Evolutionary conservation across 2,113 vertebrate species (phyloP), one percentile per base, ranked within the genome.

Genomic region (Oncorhynchus keta): DNA sequence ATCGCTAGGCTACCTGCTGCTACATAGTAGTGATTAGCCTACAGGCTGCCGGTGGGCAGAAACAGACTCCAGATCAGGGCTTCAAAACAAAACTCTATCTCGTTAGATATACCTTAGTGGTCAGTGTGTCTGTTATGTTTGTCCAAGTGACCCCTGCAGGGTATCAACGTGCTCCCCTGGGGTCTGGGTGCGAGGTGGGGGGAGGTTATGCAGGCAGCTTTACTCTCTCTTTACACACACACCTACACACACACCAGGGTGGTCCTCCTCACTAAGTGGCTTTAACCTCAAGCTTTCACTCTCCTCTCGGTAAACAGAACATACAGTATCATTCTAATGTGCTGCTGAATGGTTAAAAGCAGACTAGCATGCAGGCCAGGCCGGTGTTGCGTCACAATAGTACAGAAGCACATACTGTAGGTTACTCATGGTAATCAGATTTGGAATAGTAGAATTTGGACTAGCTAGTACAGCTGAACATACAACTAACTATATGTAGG

Each of bases 281-380:
- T 84, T 86, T 83, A 78, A 84, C 81, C 67, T 76, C 85, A 80
- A 73, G 79, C 79, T 86, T 88, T 84, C 79, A 80, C 80, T 85
- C 78, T 76, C 78, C 79, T 81, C 82, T 59, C 80, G 74, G 77
- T 81, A 90, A 91, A 90, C 78, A 65, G 4, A 67, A 35, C 65
- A 57, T 81, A 89, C 86, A 82, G 82, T 85, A 85, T 83, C 81
- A 83, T 87, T 89, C 83, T 87, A 64, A 68, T 75, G 13, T 66
- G 72, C 73, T 70, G 85, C 76, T 75, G 82, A 75, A 28, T 76
- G 74, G 66, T 87, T 83, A 81, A 84, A 86, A 76, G 69, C 76
- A 76, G 77, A 70, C 80, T 65, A 20, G 30, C 13, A 72, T 69
- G 72, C 76, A 76, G 77, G 68, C 22, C n/a, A n/a, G 18, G 7